Evolutionary conservation across 2,888 invertebrate genomes (phyloP), one percentile per base, ranked within the genome.

Genomic region (Corythucha ciliata): DNA sequence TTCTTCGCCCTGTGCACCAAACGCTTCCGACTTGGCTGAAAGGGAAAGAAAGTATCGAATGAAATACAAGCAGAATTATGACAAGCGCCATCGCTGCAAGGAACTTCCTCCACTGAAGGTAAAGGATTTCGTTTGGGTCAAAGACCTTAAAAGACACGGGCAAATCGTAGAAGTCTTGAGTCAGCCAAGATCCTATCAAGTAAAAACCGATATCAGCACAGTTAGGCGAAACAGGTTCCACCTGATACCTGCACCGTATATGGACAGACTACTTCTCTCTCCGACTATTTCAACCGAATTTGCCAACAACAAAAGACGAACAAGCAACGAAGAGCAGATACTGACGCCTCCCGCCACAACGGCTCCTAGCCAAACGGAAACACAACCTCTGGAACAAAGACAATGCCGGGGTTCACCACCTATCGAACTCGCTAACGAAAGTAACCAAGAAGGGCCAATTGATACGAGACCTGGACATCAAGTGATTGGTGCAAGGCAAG

Each of bases 211-310:
- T 4, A 45, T 21, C 14, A 45, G 29, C 33, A 45, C 33, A 12
- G 25, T 45, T n/a, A 16, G 45, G 12, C 45, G 25, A n/a, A 45
- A 45, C 18, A 4, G 45, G n/a, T 45, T 14, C 21, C 33, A 45
- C 21, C 33, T 45, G 10, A 45, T 45, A n/a, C 45, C 45, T 3
- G 29, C 45, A 8, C 45, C 45, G n/a, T 45, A 45, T 20, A 12
- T 45, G 29, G 25, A 18, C n/a, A 33, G 45, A 21, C 24, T 45
- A 18, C 45, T 18, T 34, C 4, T 6, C 5, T 4, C 34, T 34
- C 16, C 18, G 12, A 14, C 34, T 34, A 18, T 4, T 4, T 6
- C 34, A 6, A 34, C 5, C 34, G n/a, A n/a, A n/a, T n/a, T n/a
- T n/a, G n/a, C n/a, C n/a, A n/a, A n/a, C n/a, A n/a, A n/a, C n/a